Conservation (phyloP, 2,797 vertebrate genomes). For the Gallirallus australis region DNA sequence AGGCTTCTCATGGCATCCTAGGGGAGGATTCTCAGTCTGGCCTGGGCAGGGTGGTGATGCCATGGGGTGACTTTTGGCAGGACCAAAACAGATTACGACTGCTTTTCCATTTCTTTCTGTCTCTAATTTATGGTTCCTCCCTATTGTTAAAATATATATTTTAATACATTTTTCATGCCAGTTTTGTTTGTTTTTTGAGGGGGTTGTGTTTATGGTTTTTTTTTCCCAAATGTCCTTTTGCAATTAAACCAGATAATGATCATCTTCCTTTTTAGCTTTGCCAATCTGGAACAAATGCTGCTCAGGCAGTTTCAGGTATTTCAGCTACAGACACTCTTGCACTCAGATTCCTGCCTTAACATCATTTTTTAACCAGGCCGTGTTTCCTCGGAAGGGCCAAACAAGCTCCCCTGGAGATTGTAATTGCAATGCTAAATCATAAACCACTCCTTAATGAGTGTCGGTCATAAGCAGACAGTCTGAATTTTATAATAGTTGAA, state of each 20-base stretch:
- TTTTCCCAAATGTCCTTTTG: neutral
- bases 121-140: neutral
- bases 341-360: neutral
- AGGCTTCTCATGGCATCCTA: neutral
- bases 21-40: neutral
- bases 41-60: fast-evolving
- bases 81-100: neutral
- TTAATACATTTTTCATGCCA: too few relatives aligned
- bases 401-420: neutral
- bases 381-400: neutral
- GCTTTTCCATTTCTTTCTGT: neutral
- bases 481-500: constrained; percentile 22
- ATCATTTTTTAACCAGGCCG: neutral
- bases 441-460: neutral
- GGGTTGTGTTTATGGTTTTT: neutral
- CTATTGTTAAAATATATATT: too few relatives aligned
- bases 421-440: constrained; percentile 20
- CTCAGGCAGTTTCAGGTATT: neutral
- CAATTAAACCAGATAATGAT: neutral
- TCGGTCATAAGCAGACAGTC: constrained; percentile 18
- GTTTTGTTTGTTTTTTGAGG: neutral
- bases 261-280: neutral
- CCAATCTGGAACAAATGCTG: neutral
- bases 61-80: neutral
- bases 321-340: neutral